phyloP scores from a whole-genome alignment of 2,113 vertebrate genomes.

The Psophia crepitans region DNA sequence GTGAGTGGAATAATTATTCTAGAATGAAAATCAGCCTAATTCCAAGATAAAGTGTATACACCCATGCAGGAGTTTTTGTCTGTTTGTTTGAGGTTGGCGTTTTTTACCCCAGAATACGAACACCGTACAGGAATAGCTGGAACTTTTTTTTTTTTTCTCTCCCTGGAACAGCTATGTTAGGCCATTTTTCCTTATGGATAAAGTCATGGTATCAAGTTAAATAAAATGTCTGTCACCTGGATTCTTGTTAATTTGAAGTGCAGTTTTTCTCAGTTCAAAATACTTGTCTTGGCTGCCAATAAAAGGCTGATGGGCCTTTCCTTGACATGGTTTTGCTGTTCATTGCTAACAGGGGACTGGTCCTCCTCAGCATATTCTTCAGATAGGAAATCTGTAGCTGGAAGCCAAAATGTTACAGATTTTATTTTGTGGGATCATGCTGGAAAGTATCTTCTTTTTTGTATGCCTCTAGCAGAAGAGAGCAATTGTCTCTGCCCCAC shows the following conservation, averaged over 20 bases:
- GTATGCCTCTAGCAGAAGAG: neutral
- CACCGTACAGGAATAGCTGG: neutral
- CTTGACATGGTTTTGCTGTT: neutral
- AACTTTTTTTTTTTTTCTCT: neutral
- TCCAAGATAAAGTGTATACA: neutral
- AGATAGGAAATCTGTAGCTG: neutral
- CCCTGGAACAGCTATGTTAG: neutral
- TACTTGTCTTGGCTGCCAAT: neutral
- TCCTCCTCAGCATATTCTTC: neutral
- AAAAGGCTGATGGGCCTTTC: neutral
- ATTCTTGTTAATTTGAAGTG: neutral
- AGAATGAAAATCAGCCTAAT: slow-evolving; percentile 47
- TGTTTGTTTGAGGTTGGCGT: neutral
- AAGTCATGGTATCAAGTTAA: neutral
- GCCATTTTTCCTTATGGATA: neutral
- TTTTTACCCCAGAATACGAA: neutral
- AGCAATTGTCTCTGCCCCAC: neutral
- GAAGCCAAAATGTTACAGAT: neutral
- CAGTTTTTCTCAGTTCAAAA: slow-evolving; percentile 2
- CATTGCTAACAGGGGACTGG: neutral
- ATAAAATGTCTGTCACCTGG: neutral
- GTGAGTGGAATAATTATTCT: slow-evolving; percentile 55
- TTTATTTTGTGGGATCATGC: neutral
- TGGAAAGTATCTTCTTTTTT: neutral
- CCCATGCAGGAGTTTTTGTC: neutral